A percentile compares a stretch with the other conserved stretches of the same genome.
Conservation (phyloP, 2,888 invertebrate species). For the Euproctis similis region DNA sequence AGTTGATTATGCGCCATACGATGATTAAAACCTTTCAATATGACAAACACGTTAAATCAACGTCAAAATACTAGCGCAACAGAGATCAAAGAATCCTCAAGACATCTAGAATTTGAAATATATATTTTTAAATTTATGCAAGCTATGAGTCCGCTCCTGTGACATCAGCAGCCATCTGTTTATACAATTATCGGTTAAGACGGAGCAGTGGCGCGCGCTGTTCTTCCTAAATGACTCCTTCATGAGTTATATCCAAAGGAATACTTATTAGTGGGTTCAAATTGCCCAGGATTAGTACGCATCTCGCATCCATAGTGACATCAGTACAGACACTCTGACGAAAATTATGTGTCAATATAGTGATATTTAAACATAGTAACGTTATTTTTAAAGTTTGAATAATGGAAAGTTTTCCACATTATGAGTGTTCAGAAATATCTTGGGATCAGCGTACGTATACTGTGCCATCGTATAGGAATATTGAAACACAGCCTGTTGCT, state of each 20-base stretch:
- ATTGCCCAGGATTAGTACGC: slow-evolving; percentile 52
- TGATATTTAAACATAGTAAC: background rate
- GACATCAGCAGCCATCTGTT: slow-evolving; percentile 63
- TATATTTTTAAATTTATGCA: slow-evolving; percentile 7
- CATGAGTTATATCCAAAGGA: slow-evolving; percentile 61
- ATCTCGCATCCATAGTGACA: slow-evolving; percentile 30
- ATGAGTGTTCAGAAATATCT: slow-evolving; percentile 45
- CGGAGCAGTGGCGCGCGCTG: slow-evolving; percentile 68
- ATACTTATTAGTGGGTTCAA: slow-evolving; percentile 54
- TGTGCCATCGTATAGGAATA: slow-evolving; percentile 34
- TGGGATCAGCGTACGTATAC: slow-evolving; percentile 52
- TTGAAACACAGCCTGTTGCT: slow-evolving; percentile 45
- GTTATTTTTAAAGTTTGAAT: background rate
- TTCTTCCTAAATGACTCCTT: slow-evolving; percentile 74
- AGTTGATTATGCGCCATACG: background rate
- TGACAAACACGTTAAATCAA: no score
- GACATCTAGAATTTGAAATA: no score
- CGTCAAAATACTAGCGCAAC: no score
- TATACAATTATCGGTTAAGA: slow-evolving; percentile 73
- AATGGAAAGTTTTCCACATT: slow-evolving; percentile 56
- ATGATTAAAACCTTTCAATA: no score
- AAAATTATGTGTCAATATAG: no score
- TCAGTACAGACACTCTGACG: slow-evolving; percentile 2
- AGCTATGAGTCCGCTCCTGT: slow-evolving; percentile 44
- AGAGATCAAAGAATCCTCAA: no score